These are phyloP conservation scores for Salvelinus sp. DNA, from an alignment of 2,113 vertebrate species.

Conservation along the genomic window DNA sequence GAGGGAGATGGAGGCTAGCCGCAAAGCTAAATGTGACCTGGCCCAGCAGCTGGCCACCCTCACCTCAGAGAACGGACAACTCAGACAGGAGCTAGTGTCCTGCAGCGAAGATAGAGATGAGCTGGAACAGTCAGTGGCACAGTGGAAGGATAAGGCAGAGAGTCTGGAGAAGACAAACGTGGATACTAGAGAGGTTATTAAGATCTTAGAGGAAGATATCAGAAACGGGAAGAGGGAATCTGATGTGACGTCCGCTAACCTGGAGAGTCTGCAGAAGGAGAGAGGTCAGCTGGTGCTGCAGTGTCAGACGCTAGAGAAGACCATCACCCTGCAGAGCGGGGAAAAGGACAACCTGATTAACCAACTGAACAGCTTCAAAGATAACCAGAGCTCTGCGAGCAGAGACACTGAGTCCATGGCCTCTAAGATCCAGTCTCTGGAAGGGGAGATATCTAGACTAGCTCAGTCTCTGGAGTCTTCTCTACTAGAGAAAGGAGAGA, in stretches of 20 bases:
- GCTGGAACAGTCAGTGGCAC: slow-evolving; percentile 64
- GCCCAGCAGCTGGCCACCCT: slow-evolving; percentile 75
- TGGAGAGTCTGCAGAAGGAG: slow-evolving; percentile 65
- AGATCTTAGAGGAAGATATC: slow-evolving; percentile 75
- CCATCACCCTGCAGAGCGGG: slow-evolving; percentile 45
- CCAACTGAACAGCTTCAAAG: slow-evolving; percentile 66
- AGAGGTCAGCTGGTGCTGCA: slow-evolving; percentile 67
- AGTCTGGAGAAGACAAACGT: slow-evolving; percentile 69
- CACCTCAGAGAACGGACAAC: slow-evolving; percentile 66
- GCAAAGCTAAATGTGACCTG: slow-evolving; percentile 64
- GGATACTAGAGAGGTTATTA: slow-evolving; percentile 67
- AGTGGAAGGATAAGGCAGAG: slow-evolving; percentile 71
- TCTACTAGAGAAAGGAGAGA: slow-evolving; percentile 81
- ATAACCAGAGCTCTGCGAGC: slow-evolving; percentile 67
- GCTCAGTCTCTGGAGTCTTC: slow-evolving; percentile 79
- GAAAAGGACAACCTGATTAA: slow-evolving; percentile 69
- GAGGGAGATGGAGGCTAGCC: slow-evolving; percentile 70
- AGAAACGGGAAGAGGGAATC: slow-evolving; percentile 65
- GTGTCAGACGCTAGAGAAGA: slow-evolving; percentile 67
- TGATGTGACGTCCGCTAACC: slow-evolving; percentile 60
- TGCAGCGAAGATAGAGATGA: slow-evolving; percentile 77
- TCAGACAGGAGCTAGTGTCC: slow-evolving; percentile 72
- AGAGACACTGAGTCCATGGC: slow-evolving; percentile 72
- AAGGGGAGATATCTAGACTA: slow-evolving; percentile 73
- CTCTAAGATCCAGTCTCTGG: slow-evolving; percentile 68